Percentiles rank a stretch among this genome's conserved stretches.
Conservation (phyloP, 2,888 invertebrate species). For the Phortica magna region DNA sequence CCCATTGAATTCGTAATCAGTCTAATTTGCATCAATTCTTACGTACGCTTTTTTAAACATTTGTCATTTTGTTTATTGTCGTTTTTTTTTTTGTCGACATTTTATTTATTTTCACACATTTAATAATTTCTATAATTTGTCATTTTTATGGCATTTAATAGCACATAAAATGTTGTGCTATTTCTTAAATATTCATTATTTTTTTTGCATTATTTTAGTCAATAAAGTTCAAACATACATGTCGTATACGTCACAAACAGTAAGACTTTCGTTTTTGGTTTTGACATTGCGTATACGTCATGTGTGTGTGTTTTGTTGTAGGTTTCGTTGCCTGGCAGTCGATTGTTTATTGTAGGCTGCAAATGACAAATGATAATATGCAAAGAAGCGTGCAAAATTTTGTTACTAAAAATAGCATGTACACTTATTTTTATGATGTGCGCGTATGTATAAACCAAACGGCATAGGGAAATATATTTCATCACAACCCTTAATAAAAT, state of each 20-base stretch:
- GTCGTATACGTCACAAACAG: conserved; percentile 56
- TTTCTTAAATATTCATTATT: too few species aligned
- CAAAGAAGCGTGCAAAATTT: background rate
- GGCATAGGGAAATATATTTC: background rate
- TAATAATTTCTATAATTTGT: background rate
- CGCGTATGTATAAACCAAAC: background rate
- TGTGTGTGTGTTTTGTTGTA: conserved; percentile 14
- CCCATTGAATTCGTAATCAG: background rate
- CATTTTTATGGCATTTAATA: too few species aligned
- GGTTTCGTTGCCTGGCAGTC: background rate
- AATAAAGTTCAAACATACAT: background rate
- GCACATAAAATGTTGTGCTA: too few species aligned
- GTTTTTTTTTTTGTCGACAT: background rate
- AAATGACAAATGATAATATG: background rate
- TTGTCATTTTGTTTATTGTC: background rate
- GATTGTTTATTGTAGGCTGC: background rate
- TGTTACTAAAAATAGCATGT: background rate
- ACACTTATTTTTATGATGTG: background rate
- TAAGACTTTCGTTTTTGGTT: background rate
- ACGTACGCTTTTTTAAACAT: too few species aligned
- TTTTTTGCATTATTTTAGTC: too few species aligned
- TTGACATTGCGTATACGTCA: conserved; percentile 60
- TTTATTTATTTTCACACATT: too few species aligned
- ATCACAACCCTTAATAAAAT: too few species aligned
- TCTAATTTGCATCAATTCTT: background rate